phyloP scores from a whole-genome alignment of 2,113 vertebrate species.

The Parus major region DNA sequence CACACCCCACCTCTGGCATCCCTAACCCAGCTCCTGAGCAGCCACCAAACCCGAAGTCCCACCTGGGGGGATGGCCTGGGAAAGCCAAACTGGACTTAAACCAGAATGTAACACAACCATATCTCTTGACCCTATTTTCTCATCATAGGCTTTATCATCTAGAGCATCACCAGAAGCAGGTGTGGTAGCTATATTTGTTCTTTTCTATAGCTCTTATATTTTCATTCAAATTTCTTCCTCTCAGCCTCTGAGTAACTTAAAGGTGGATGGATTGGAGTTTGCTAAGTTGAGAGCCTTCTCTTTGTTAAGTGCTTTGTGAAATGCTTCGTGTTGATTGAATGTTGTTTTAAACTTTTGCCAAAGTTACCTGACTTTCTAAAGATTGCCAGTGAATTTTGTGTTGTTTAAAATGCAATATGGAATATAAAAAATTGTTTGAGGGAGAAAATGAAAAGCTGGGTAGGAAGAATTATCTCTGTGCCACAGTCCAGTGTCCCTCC shows the following conservation, averaged over 20 bases:
- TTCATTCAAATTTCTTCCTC: background rate
- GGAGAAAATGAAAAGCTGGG: background rate
- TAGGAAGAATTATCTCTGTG: background rate
- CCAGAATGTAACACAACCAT: accelerated
- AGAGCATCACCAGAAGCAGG: accelerated
- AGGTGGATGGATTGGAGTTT: background rate
- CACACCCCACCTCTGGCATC: background rate
- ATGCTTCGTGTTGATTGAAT: background rate
- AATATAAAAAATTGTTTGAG: background rate
- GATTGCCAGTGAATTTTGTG: background rate
- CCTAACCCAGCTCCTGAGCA: background rate
- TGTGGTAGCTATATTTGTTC: background rate
- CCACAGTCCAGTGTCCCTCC: background rate
- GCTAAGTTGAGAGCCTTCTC: background rate
- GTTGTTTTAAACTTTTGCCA: background rate
- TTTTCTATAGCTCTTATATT: background rate
- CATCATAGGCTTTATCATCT: accelerated
- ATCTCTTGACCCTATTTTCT: background rate
- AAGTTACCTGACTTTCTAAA: background rate
- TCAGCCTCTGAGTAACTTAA: background rate
- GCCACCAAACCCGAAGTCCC: background rate
- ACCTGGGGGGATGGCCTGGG: no score
- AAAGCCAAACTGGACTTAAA: background rate
- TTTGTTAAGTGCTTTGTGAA: background rate
- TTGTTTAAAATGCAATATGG: background rate